Evolutionary conservation across 2,797 vertebrate species (phyloP).

Genomic region (Adrianichthys oophorus): DNA sequence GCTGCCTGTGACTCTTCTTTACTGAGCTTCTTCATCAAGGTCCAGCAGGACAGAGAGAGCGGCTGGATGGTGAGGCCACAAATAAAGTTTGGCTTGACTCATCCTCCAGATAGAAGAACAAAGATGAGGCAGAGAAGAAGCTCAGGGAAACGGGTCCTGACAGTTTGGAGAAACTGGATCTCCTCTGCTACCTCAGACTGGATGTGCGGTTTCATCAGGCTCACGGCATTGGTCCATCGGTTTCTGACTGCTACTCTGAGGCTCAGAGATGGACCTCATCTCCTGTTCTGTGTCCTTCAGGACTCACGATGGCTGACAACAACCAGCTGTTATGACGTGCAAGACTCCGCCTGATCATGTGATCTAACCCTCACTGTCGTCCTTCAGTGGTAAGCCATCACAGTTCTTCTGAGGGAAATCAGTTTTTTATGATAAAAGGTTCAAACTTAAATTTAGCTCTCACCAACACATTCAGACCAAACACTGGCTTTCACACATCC

Average conservation of each 20-base stretch:
- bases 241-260: background rate
- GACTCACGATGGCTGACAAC: conserved; percentile 60
- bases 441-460: conserved; percentile 43
- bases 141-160: conserved; percentile 41
- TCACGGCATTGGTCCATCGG: too few species aligned
- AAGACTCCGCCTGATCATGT: conserved; percentile 68
- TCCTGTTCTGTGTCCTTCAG: conserved; percentile 48
- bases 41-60: conserved; percentile 49
- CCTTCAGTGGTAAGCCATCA: conserved; percentile 65
- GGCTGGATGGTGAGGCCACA: conserved; percentile 30
- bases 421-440: conserved; percentile 50
- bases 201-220: background rate
- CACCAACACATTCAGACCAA: conserved; percentile 48
- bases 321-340: conserved; percentile 48
- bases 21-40: conserved; percentile 57
- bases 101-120: conserved; percentile 15
- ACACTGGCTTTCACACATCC: conserved; percentile 33
- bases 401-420: background rate
- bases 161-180: conserved; percentile 54
- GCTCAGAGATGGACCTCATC: background rate
- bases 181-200: conserved; percentile 20
- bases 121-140: conserved; percentile 7
- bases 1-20: conserved; percentile 53
- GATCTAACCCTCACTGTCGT: conserved; percentile 59
- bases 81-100: conserved; percentile 38